Evolutionary conservation across 2,113 vertebrate genomes (phyloP).

Genomic region (Nansenia antarctica): DNA sequence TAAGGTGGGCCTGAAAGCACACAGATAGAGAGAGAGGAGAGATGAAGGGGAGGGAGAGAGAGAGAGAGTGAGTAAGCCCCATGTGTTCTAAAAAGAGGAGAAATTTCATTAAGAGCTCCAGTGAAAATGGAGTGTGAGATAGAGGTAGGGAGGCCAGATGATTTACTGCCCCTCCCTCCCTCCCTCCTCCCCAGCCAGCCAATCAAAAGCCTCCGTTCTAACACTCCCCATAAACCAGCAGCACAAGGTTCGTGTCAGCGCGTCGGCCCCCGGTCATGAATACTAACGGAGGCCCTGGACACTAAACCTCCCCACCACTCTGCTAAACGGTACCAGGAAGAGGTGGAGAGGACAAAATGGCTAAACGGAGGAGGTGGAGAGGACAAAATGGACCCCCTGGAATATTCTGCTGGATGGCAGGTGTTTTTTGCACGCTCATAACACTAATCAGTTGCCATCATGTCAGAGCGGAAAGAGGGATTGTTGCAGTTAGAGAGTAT

Average conservation of each 20-base stretch:
- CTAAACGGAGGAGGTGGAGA: conserved; percentile 10
- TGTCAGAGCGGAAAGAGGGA: background rate
- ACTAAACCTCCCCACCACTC: background rate
- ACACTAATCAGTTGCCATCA: conserved; percentile 4
- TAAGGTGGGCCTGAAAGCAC: too few relatives aligned
- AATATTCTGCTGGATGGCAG: background rate
- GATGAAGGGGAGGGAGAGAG: background rate
- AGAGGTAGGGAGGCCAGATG: conserved; percentile 12
- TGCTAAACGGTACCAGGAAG: background rate
- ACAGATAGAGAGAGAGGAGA: too few relatives aligned
- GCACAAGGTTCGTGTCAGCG: conserved; percentile 47
- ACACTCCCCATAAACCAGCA: conserved; percentile 39
- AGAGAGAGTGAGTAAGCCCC: too few relatives aligned
- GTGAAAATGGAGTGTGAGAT: conserved; percentile 39
- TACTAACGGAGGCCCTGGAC: conserved; percentile 53
- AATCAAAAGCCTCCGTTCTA: conserved; percentile 26
- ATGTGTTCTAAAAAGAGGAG: conserved; percentile 6
- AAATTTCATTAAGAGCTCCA: conserved; percentile 14
- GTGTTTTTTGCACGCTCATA: background rate
- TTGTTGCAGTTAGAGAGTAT: too few relatives aligned
- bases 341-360: conserved; percentile 14
- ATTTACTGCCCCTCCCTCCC: conserved; percentile 42
- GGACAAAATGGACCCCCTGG: background rate
- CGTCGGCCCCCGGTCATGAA: conserved; percentile 53
- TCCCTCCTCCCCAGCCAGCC: conserved; percentile 19